Conservation (phyloP, 2,113 vertebrate genomes). For the Diglossa brunneiventris region DNA sequence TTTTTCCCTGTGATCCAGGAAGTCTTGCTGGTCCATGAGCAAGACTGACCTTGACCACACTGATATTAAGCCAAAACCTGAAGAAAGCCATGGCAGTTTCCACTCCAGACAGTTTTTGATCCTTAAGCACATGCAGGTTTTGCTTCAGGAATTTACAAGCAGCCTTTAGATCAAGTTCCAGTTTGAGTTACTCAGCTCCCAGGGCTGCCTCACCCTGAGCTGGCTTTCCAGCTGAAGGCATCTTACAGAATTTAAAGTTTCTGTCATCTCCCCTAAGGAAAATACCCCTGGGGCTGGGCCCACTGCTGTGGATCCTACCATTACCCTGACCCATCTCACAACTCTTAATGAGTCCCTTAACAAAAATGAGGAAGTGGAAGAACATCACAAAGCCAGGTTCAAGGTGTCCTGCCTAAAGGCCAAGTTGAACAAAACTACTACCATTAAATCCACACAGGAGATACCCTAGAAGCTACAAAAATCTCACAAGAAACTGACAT, state of each 20-base stretch:
- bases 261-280: background rate
- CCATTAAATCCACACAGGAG: background rate
- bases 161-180: background rate
- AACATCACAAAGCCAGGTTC: background rate
- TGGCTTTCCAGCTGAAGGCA: background rate
- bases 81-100: background rate
- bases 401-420: background rate
- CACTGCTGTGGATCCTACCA: background rate
- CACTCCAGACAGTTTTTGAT: background rate
- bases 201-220: background rate
- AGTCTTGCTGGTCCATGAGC: background rate
- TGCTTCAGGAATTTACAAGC: background rate
- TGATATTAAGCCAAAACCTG: background rate
- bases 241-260: background rate
- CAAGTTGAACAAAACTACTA: background rate
- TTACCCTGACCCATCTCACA: background rate
- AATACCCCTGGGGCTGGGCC: background rate
- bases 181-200: background rate
- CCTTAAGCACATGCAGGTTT: background rate
- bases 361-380: background rate
- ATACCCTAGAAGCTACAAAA: background rate
- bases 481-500: background rate
- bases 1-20: background rate
- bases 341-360: background rate
- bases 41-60: background rate